A percentile compares a stretch with the other conserved stretches of the same genome.
Conservation (phyloP, 2,888 invertebrate species). For the Phoronis australis region DNA sequence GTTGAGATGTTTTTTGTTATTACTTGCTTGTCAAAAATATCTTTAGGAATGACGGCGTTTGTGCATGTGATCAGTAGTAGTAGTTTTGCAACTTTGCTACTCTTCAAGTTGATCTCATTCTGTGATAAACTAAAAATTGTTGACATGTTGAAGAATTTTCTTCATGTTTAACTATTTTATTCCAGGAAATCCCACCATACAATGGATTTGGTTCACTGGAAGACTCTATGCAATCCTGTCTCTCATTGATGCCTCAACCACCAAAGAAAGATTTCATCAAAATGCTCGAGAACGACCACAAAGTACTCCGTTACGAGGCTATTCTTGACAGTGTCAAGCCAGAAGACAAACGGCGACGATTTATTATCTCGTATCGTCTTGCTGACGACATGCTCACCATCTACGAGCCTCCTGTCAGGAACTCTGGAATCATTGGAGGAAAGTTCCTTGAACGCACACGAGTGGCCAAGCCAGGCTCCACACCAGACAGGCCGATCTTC, state of each 20-base stretch:
- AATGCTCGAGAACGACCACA: slow-evolving; percentile 65
- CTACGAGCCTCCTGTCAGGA: slow-evolving; percentile 60
- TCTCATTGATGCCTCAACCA: slow-evolving; percentile 66
- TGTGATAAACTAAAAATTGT: not conserved
- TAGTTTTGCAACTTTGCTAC: no score
- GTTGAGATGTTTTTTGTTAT: no score
- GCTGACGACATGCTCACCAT: slow-evolving; percentile 72
- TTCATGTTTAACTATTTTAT: slow-evolving; percentile 24
- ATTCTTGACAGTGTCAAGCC: slow-evolving; percentile 70
- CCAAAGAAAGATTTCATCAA: slow-evolving; percentile 72
- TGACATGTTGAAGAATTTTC: not conserved
- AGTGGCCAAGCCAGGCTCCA: slow-evolving; percentile 63
- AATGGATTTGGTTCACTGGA: slow-evolving; percentile 70
- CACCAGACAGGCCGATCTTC: slow-evolving; percentile 66
- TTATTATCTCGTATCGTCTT: slow-evolving; percentile 71
- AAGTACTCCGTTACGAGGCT: slow-evolving; percentile 69
- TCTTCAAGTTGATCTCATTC: no score
- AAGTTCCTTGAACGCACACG: slow-evolving; percentile 67
- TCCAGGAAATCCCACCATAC: slow-evolving; percentile 63
- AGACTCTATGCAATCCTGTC: slow-evolving; percentile 70
- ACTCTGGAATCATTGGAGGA: slow-evolving; percentile 67
- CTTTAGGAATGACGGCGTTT: no score
- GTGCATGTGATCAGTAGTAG: no score
- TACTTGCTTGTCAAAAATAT: no score
- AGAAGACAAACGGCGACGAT: slow-evolving; percentile 70